phyloP scores from a whole-genome alignment of 2,113 vertebrate genomes.

The Jaculus jaculus region DNA sequence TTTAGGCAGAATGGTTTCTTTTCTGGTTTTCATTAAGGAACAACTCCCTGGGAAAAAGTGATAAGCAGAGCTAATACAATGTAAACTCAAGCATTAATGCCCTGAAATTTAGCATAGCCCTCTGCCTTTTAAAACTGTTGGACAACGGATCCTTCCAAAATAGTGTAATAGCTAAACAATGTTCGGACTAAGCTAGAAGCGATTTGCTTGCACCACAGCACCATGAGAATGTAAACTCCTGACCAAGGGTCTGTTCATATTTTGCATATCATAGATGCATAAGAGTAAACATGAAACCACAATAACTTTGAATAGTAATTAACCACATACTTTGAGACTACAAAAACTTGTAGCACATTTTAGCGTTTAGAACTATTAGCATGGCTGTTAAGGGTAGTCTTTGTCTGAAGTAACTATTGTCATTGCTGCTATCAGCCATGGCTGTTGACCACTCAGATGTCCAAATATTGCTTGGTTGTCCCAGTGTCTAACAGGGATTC shows the following conservation, averaged over 20 bases:
- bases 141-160: conserved; percentile 63
- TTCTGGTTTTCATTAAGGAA: conserved; percentile 50
- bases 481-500: conserved; percentile 34
- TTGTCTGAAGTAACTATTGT: conserved; percentile 57
- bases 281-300: conserved; percentile 70
- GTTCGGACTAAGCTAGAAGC: conserved; percentile 58
- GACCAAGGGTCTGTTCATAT: conserved; percentile 63
- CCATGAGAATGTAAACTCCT: conserved; percentile 75
- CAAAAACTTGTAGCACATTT: conserved; percentile 53
- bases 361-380: conserved; percentile 50
- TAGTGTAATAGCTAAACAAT: conserved; percentile 63
- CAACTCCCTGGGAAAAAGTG: conserved; percentile 43
- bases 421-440: conserved; percentile 9
- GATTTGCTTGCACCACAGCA: conserved; percentile 76
- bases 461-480: conserved; percentile 68
- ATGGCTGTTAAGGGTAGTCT: conserved; percentile 42
- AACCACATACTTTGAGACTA: conserved; percentile 25
- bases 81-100: conserved; percentile 63
- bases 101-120: conserved; percentile 63
- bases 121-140: conserved; percentile 53
- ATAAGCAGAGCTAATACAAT: conserved; percentile 54
- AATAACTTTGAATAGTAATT: conserved; percentile 47
- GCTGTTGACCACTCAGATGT: conserved; percentile 22
- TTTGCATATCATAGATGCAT: conserved; percentile 74
- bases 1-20: conserved; percentile 53